Percentiles rank a stretch among this genome's conserved stretches.
phyloP scores from a whole-genome alignment of 2,888 invertebrate species.

The Parthenolecanium corni region DNA sequence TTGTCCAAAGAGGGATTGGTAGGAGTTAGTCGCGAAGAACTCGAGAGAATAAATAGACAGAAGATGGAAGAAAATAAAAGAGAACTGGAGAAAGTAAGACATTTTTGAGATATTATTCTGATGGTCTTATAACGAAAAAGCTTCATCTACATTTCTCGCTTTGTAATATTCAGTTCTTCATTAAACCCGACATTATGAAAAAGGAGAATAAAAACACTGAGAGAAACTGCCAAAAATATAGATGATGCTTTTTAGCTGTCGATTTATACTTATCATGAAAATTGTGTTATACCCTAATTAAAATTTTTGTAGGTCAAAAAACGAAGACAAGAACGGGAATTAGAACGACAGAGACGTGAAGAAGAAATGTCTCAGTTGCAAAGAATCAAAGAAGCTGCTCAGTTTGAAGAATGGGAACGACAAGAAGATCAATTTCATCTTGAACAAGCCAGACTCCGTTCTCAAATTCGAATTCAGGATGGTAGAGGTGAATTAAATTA shows the following conservation, averaged over 20 bases:
- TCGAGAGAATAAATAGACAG: slow-evolving; percentile 68
- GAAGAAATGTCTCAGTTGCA: slow-evolving; percentile 75
- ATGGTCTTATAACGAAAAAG: too few relatives aligned
- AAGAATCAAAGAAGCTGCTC: slow-evolving; percentile 77
- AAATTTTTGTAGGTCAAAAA: slow-evolving; percentile 52
- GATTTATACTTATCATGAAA: too few relatives aligned
- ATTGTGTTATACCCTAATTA: too few relatives aligned
- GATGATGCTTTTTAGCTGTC: too few relatives aligned
- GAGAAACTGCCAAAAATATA: too few relatives aligned
- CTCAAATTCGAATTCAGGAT: slow-evolving; percentile 90
- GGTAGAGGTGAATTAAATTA: slow-evolving; percentile 51
- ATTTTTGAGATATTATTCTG: too few relatives aligned
- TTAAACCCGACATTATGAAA: too few relatives aligned
- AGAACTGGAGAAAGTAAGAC: slow-evolving; percentile 78
- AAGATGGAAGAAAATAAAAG: slow-evolving; percentile 84
- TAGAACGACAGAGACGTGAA: slow-evolving; percentile 69
- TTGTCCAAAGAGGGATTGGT: slow-evolving; percentile 82
- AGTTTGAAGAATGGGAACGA: slow-evolving; percentile 83
- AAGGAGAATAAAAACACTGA: too few relatives aligned
- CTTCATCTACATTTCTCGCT: too few relatives aligned
- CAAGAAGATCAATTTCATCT: slow-evolving; percentile 97
- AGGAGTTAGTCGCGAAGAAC: slow-evolving; percentile 60
- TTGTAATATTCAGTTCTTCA: too few relatives aligned
- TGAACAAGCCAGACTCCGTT: slow-evolving; percentile 86
- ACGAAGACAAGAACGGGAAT: slow-evolving; percentile 74